phyloP scores from a whole-genome alignment of 2,113 vertebrate species.

The Sceloporus tristichus region DNA sequence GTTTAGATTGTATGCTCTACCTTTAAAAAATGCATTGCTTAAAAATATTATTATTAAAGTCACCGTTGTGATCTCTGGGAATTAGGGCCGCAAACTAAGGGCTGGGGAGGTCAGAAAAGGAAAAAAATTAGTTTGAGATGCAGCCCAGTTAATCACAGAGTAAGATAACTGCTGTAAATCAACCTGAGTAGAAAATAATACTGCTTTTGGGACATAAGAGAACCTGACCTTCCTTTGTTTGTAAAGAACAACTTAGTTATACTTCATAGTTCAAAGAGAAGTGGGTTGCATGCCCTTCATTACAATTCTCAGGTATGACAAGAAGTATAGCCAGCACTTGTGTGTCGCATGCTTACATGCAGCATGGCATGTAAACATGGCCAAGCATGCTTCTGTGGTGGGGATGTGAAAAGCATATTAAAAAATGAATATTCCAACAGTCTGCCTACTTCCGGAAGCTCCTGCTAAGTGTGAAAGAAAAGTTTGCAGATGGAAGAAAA shows the following conservation, averaged over 20 bases:
- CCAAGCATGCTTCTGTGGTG: background rate
- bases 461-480: background rate
- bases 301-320: background rate
- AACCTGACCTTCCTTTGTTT: background rate
- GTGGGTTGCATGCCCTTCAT: conserved; percentile 2
- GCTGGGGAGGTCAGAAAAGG: background rate
- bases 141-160: background rate
- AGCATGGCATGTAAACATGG: background rate
- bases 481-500: conserved; percentile 26
- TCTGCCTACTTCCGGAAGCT: background rate
- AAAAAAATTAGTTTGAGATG: too few species aligned
- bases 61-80: background rate
- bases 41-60: background rate
- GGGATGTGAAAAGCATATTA: conserved; percentile 9
- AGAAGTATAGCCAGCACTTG: conserved; percentile 19
- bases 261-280: background rate
- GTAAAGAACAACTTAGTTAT: background rate
- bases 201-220: background rate
- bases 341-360: conserved; percentile 31
- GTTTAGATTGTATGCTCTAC: background rate
- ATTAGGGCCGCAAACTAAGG: background rate
- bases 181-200: background rate
- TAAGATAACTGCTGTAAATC: background rate
- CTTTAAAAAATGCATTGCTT: background rate
- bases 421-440: conserved; percentile 8